phyloP scores from a whole-genome alignment of 92 coral and sea anemone species.

The Epizoanthus illoricatus region DNA sequence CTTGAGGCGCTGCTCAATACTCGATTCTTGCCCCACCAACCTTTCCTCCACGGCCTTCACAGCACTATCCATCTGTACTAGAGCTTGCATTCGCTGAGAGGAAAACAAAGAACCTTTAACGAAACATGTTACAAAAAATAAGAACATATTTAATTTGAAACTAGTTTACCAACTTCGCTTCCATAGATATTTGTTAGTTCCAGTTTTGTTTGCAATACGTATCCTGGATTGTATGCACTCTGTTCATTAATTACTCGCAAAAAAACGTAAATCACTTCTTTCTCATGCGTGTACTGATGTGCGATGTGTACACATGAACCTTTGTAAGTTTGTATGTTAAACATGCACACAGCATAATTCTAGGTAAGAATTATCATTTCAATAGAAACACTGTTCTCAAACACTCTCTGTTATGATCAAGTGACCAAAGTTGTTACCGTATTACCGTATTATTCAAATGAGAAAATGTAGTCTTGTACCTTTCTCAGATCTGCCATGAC shows the following conservation, averaged over 20 bases:
- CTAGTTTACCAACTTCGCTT: no score
- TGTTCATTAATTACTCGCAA: no score
- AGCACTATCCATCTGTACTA: constrained; percentile 83
- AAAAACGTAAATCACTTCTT: no score
- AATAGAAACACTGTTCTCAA: not conserved
- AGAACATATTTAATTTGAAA: no score
- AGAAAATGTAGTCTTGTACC: constrained; percentile 35
- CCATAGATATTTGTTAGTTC: no score
- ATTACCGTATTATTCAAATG: no score
- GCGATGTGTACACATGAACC: no score
- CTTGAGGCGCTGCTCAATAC: constrained; percentile 96
- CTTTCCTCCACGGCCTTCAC: constrained; percentile 87
- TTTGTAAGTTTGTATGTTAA: no score
- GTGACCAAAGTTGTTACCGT: not conserved
- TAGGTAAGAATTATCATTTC: not conserved
- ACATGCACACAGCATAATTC: no score
- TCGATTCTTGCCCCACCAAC: constrained; percentile 84
- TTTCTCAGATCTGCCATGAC: constrained; percentile 94
- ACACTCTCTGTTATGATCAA: not conserved
- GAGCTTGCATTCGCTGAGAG: constrained; percentile 81
- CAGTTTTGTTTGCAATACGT: no score
- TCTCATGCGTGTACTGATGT: no score
- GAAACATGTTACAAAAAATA: not conserved
- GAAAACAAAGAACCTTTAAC: not conserved
- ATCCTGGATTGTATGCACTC: no score